Percentiles rank a stretch among this genome's conserved stretches.
phyloP scores from a whole-genome alignment of 2,888 invertebrate species.

The Cerastis leucographa region DNA sequence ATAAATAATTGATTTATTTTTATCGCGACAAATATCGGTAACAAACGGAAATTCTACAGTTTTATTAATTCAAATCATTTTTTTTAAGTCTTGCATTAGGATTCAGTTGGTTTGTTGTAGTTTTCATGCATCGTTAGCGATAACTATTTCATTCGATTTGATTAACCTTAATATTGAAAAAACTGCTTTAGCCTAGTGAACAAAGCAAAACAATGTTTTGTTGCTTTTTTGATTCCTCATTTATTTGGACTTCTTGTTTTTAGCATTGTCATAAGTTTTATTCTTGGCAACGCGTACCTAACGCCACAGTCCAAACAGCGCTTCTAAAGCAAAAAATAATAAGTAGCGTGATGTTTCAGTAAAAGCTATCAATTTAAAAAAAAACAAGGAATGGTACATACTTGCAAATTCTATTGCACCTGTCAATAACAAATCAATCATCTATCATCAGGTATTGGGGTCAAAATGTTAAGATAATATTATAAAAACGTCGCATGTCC shows the following conservation, averaged over 20 bases:
- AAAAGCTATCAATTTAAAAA: constrained; percentile 22
- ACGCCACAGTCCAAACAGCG: constrained; percentile 14
- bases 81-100: not conserved
- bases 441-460: constrained; percentile 33
- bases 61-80: not conserved
- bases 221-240: not conserved
- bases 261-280: not conserved
- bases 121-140: not conserved
- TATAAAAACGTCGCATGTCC: constrained; percentile 20
- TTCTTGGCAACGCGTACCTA: not conserved
- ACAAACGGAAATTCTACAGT: constrained; percentile 4
- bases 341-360: not conserved
- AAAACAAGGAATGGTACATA: not conserved
- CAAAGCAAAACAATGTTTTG: not conserved
- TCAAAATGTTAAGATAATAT: constrained; percentile 41
- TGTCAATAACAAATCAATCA: constrained; percentile 31
- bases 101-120: not conserved
- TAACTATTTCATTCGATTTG: not conserved
- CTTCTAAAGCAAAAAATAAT: not conserved
- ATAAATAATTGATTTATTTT: constrained; percentile 39
- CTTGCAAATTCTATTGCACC: constrained; percentile 16
- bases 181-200: not conserved
- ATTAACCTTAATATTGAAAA: not conserved
- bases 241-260: not conserved
- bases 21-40: constrained; percentile 30